Evolutionary conservation across 2,797 vertebrate species (phyloP).

Genomic region (Hydrophis major): DNA sequence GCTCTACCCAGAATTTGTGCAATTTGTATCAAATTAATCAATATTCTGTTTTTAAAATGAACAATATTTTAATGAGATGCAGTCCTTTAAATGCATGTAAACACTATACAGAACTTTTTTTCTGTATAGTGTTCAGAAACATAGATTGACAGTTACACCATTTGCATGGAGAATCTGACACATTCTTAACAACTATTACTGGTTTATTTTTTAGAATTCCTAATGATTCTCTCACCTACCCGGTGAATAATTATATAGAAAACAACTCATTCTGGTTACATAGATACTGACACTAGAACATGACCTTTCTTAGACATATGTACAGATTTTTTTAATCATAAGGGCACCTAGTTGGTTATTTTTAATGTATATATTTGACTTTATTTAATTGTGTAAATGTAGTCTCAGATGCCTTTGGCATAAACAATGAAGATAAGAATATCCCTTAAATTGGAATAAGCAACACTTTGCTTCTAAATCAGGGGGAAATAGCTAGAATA

Average conservation of each 20-base stretch:
- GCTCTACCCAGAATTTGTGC: not conserved
- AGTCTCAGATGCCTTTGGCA: not conserved
- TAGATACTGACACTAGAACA: not conserved
- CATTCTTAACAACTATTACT: conserved; percentile 2
- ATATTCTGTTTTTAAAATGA: not conserved
- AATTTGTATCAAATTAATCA: not conserved
- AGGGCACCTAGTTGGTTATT: not conserved
- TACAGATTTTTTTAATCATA: not conserved
- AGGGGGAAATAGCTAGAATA: conserved; percentile 27
- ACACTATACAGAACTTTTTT: not conserved
- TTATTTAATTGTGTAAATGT: conserved; percentile 14
- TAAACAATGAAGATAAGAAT: conserved; percentile 2
- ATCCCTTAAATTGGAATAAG: not conserved
- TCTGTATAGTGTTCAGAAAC: not conserved
- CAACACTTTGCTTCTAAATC: conserved; percentile 11
- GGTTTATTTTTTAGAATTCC: not conserved
- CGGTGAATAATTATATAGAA: not conserved
- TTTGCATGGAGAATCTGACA: not conserved
- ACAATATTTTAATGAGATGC: conserved; percentile 2
- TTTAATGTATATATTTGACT: conserved; percentile 20
- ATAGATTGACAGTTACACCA: not conserved
- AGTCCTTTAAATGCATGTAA: not conserved
- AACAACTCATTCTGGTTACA: not conserved
- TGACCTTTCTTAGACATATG: not conserved
- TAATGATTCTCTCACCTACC: not conserved